Percentiles rank a stretch among this genome's conserved stretches.
These are phyloP conservation scores for Prunella himalayana DNA, from an alignment of 2,113 vertebrate species.

Conservation along the genomic window DNA sequence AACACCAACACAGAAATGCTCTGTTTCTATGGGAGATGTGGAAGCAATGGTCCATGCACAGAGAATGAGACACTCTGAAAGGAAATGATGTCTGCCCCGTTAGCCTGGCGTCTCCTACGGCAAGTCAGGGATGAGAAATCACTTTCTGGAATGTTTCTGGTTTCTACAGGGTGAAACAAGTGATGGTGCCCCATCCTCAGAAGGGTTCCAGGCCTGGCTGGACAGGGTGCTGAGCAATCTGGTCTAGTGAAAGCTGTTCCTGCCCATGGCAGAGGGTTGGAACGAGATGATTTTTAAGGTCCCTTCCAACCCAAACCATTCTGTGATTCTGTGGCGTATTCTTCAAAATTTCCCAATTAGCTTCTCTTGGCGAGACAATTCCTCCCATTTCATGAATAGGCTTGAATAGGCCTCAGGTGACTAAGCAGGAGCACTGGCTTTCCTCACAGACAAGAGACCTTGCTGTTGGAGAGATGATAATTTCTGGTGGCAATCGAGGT, in stretches of 20 bases:
- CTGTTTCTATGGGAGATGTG: background rate
- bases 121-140: background rate
- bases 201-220: background rate
- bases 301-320: background rate
- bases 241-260: background rate
- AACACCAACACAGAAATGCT: background rate
- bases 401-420: background rate
- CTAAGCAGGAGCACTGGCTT: background rate
- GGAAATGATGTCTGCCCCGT: background rate
- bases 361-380: background rate
- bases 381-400: background rate
- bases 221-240: background rate
- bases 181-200: background rate
- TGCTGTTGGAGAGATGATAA: background rate
- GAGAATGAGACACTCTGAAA: background rate
- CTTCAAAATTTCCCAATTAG: background rate
- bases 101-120: background rate
- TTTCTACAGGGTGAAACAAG: background rate
- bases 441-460: background rate
- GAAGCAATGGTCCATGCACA: background rate
- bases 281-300: background rate
- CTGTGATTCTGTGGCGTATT: fast-evolving
- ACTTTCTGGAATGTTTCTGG: background rate
- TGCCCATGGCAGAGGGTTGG: background rate
- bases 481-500: background rate